Evolutionary conservation across 2,888 invertebrate species (phyloP), one percentile per base, ranked within the genome.

Genomic region (Subacronicta megacephala): DNA sequence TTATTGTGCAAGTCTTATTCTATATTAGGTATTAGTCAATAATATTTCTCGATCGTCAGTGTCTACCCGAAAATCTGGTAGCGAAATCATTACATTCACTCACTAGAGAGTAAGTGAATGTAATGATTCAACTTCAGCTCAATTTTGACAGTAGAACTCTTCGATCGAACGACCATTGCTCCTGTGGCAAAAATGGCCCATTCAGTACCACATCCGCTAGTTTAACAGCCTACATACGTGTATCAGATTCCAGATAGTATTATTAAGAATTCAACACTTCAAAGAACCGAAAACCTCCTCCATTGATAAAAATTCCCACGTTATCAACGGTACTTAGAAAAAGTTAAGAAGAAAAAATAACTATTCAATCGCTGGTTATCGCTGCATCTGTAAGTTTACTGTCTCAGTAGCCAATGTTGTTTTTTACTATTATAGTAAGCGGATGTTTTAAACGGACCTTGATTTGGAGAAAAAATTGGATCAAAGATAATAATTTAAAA

Each of bases 241-340:
- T 40, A 38, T 26, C 26, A 26, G 26, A 10, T 26, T 26, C 10
- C 10, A 3, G 18, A 17, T 18, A 18, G 7, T 18, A n/a, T 38
- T 15, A n/a, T 41, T 26, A 26, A 9, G 26, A 10, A 26, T 26
- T 10, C 26, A 10, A 10, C 26, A 26, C 26, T 10, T 26, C 26
- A 46, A 46, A 20, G 23, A 42, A n/a, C 41, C 35, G 10, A 41
- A 41, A 35, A 18, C 37, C 26, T 9, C n/a, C n/a, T 16, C 26
- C 44, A 51, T 51, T 51, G 35, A 46, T 41, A 33, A 43, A 37
- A 44, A 44, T 78, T 80, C 80, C 72, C 77, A 79, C 76, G 79
- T 61, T 67, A 65, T 55, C 60, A 62, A 68, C 65, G 70, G 72
- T 59, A 54, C 50, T 23, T 49, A 60, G 33, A 72, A 70, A 79